Base-by-base conservation (phyloP, 2,888 invertebrate genomes). In the Drosophila lutescens region DNA sequence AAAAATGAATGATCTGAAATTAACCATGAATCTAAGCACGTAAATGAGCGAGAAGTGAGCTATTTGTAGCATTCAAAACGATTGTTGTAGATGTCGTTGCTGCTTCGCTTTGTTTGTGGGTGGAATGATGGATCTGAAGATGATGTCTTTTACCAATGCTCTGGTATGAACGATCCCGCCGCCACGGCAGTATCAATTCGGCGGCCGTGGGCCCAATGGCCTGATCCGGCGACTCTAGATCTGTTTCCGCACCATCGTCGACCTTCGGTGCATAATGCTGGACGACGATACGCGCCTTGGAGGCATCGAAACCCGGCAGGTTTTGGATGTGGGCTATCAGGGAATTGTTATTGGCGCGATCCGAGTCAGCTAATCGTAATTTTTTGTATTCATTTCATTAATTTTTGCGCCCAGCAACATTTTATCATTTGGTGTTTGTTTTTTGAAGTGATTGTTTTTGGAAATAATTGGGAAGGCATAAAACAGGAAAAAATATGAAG, bases 101-200 rank as follows among this genome's bases (percentile, higher is more conserved):
- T 51, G 38, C 74, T 56, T 54, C 63, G 49, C 15, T 30, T 70
- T 69, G 59, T 49, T 72, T 74, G 38, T 60, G 56, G 9, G 23
- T 61, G 60, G 23, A 40, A 66, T 65, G 66, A 20, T 74, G 15
- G 51, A 46, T 56, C 60, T 65, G 56, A 13, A 41, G 20, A 36
- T 36, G 61, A 41, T 63, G 13, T 36, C 66, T 54, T 94, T 94
- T 95, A 95, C 95, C 95, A 93, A 94, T 94, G 92, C 94, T 94
- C 92, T 94, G 94, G 93, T 94, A 94, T 93, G 94, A 94, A 93
- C 94, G 94, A 93, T 95, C 95, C 92, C 95, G 94, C 92, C 96
- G 95, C 97, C 97, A 97, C 90, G 97, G 97, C 92, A 97, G 94
- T 86, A 95, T 95, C 92, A 95, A 94, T 93, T 97, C 97, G 91